Conservation (phyloP, 2,888 invertebrate species). For the Cephus spinipes region DNA sequence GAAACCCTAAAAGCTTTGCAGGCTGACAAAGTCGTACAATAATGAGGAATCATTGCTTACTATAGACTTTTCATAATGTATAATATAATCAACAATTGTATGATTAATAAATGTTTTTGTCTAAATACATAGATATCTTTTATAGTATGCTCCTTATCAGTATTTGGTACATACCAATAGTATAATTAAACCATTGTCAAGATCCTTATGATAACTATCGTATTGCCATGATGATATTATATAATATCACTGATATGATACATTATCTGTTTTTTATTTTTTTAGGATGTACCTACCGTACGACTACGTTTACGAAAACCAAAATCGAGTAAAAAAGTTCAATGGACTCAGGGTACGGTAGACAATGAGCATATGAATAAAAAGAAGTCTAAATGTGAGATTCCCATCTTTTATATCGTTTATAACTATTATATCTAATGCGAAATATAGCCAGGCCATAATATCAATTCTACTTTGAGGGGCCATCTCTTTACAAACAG, state of each 20-base stretch:
- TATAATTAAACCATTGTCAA: neutral
- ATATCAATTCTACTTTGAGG: too few species aligned
- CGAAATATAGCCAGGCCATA: neutral
- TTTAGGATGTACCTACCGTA: slow-evolving; percentile 71
- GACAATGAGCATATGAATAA: slow-evolving; percentile 96
- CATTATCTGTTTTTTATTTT: slow-evolving; percentile 27
- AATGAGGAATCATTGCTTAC: slow-evolving; percentile 33
- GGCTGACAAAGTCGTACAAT: slow-evolving; percentile 67
- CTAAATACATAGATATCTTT: neutral
- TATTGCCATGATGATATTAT: neutral
- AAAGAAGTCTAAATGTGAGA: slow-evolving; percentile 96
- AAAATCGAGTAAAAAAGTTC: slow-evolving; percentile 81
- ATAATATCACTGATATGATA: neutral
- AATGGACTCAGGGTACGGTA: slow-evolving; percentile 90
- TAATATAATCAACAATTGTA: neutral
- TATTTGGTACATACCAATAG: neutral
- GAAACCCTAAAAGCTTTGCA: slow-evolving; percentile 71
- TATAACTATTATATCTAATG: neutral
- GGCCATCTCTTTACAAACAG: too few species aligned
- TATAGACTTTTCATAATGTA: neutral
- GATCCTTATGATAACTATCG: neutral
- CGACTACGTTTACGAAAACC: slow-evolving; percentile 77
- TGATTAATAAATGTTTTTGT: slow-evolving; percentile 7
- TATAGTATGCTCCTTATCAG: neutral
- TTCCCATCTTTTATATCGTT: neutral